Conservation (phyloP, 2,113 vertebrate species). For the Thunnus thynnus region DNA sequence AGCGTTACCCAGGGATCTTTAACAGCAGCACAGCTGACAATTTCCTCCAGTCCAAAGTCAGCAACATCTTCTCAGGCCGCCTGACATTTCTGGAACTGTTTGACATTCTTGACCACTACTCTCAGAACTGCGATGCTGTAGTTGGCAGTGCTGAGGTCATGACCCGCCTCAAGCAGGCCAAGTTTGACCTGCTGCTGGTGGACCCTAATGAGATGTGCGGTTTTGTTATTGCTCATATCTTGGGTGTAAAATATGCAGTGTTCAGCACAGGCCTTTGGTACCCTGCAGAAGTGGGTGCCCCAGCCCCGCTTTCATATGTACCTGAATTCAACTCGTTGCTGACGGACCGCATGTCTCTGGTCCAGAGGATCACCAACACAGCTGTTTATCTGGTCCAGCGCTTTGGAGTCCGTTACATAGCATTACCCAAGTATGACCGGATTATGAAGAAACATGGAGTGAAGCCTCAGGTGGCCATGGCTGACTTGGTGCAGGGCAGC, state of each 20-base stretch:
- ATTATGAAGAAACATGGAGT: conserved; percentile 95
- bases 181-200: conserved; percentile 95
- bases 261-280: conserved; percentile 99
- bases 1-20: conserved; percentile 97
- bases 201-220: conserved; percentile 99
- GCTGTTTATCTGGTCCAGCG: conserved; percentile 93
- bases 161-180: conserved; percentile 88
- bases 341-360: conserved; percentile 94
- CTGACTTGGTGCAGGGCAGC: conserved; percentile 94
- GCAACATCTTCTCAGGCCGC: conserved; percentile 96
- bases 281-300: conserved; percentile 96
- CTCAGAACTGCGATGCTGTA: conserved; percentile 95
- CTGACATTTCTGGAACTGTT: conserved; percentile 95
- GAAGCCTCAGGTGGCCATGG: conserved; percentile 90
- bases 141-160: conserved; percentile 92
- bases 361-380: conserved; percentile 93
- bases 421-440: conserved; percentile 95
- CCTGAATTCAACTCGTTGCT: conserved; percentile 98
- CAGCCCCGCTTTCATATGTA: conserved; percentile 94
- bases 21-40: conserved; percentile 95
- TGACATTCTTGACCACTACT: conserved; percentile 97
- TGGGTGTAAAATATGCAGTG: conserved; percentile 95
- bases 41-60: conserved; percentile 97
- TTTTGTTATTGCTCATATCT: conserved; percentile 95
- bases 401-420: conserved; percentile 93